Conservation (phyloP, 2,113 vertebrate genomes). For the Orthonyx spaldingii region DNA sequence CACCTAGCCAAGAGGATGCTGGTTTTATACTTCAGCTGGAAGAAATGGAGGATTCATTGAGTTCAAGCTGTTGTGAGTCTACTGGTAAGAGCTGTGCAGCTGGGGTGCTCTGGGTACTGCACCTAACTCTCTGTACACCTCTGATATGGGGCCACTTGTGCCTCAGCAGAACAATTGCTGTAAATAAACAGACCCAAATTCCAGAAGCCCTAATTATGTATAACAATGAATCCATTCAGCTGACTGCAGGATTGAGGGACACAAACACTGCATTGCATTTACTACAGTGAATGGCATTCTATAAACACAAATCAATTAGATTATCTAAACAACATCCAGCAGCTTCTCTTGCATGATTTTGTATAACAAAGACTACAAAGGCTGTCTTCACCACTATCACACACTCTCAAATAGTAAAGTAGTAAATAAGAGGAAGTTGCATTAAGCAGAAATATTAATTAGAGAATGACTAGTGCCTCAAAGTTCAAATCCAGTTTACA, state of each 20-base stretch:
- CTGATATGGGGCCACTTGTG: not conserved
- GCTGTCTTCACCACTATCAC: not conserved
- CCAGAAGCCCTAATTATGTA: constrained; percentile 33
- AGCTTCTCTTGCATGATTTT: constrained; percentile 8
- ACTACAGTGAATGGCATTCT: constrained; percentile 17
- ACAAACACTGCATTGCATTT: constrained; percentile 16
- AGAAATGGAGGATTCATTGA: not conserved
- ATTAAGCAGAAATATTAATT: not conserved
- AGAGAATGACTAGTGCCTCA: not conserved
- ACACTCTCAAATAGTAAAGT: not conserved
- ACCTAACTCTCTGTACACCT: not conserved
- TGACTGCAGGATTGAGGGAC: not conserved
- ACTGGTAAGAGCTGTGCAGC: not conserved
- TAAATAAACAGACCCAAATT: constrained; percentile 29
- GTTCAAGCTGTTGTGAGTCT: not conserved
- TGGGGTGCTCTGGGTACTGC: not conserved
- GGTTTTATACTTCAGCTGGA: not conserved
- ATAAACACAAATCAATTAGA: constrained; percentile 27
- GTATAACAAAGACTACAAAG: not conserved
- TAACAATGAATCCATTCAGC: constrained; percentile 24
- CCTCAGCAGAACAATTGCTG: not conserved
- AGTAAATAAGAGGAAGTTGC: constrained; percentile 27
- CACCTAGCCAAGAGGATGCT: not conserved
- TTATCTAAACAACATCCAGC: constrained; percentile 31
- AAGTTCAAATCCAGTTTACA: not conserved